Evolutionary conservation across 2,888 invertebrate genomes (phyloP).

Genomic region (Sialis lutaria): DNA sequence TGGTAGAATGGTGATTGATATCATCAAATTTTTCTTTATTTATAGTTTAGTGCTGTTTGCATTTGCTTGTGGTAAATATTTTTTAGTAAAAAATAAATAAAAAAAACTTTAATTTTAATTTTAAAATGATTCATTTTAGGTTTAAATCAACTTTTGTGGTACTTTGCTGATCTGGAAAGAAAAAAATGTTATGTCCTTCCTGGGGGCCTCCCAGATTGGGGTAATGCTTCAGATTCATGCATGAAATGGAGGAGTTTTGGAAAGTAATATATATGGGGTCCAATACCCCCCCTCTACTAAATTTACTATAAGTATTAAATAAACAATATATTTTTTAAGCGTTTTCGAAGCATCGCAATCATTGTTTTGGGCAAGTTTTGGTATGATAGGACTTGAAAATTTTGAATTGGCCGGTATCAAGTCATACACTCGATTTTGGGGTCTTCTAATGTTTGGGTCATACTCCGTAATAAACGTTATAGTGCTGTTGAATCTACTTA

Average conservation of each 20-base stretch:
- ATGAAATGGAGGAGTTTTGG: slow-evolving; percentile 76
- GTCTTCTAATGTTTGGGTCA: slow-evolving; percentile 87
- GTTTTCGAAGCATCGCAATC: slow-evolving; percentile 91
- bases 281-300: neutral
- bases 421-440: slow-evolving; percentile 86
- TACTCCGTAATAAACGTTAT: slow-evolving; percentile 92
- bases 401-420: slow-evolving; percentile 80
- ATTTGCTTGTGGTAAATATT: slow-evolving; percentile 66
- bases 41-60: slow-evolving; percentile 77
- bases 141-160: slow-evolving; percentile 85
- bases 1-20: slow-evolving; percentile 78
- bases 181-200: slow-evolving; percentile 59
- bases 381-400: slow-evolving; percentile 73
- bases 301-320: neutral
- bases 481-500: slow-evolving; percentile 81
- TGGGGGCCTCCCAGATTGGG: slow-evolving; percentile 60
- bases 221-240: slow-evolving; percentile 55
- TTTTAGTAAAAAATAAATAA: neutral
- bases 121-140: slow-evolving; percentile 23
- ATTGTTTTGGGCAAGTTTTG: slow-evolving; percentile 92
- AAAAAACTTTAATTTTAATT: neutral
- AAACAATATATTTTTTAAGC: slow-evolving; percentile 27
- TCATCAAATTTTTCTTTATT: slow-evolving; percentile 84
- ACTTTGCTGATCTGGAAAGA: slow-evolving; percentile 73
- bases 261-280: slow-evolving; percentile 36